Base-by-base conservation (phyloP, 2,888 invertebrate species). In the Zonitis immaculata region DNA sequence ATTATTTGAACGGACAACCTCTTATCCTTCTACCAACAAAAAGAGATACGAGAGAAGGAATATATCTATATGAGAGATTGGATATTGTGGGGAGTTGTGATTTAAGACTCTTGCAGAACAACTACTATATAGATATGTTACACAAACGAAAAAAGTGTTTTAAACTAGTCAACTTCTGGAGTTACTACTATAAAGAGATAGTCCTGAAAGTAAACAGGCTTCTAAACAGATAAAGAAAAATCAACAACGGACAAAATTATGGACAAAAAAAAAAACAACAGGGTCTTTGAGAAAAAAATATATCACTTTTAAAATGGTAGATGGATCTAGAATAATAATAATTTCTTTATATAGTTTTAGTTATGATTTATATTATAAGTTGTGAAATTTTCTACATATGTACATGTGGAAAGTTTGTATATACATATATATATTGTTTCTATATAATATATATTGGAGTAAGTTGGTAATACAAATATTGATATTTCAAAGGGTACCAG, bases 1-100 rank as follows among this genome's bases (percentile, higher is more conserved):
- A 39, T 20, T 60, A 61, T 58, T 63, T 50, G 64, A 63, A 63
- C 60, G 65, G 65, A 66, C 65, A 66, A 59, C 56, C 65, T 65
- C 64, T 67, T 64, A 61, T 60, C 60, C 51, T 18, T 9, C 6
- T 39, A n/a, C 49, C 45, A 6, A 20, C 8, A 39, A 6, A 16
- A 39, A 5, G n/a, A 32, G 32, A 32, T 32, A 14, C 12, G 7
- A 32, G 32, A 1, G 7, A 39, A 32, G 32, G 6, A 14, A 39
- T n/a, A 6, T n/a, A n/a, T n/a, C n/a, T n/a, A n/a, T n/a, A n/a
- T n/a, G n/a, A 20, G 20, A 53, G 51, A 56, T 56, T 53, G 50
- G 49, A 49, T 52, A 52, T 52, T 48, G 32, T 22, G 44, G 9
- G 4, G 18, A 18, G 18, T 54, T 49, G 58, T 60, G 58, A 60